Evolutionary conservation across 2,888 invertebrate genomes (phyloP), one percentile per base, ranked within the genome.

Genomic region (Resseliella maxima): DNA sequence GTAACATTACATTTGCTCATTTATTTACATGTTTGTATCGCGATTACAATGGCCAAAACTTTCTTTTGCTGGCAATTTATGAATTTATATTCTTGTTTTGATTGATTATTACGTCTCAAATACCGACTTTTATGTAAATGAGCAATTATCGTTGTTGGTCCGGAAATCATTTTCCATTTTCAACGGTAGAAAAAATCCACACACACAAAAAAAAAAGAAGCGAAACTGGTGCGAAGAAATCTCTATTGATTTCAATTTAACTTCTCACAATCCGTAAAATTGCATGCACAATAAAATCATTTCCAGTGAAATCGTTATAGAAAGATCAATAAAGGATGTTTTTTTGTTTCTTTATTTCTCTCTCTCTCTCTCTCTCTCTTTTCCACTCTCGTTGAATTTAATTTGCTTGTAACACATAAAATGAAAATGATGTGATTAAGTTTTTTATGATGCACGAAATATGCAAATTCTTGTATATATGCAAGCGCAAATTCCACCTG

Each of bases 361-460:
- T 45, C 45, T 5, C 5, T 45, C 8, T 10, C 5, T 10, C 12
- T 10, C 5, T 45, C 12, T 45, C 8, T 45, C 12, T 12, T 10
- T 45, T 45, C 8, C 12, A 45, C 45, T 50, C 18, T 18, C 15
- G 46, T 50, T 18, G 15, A 15, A 72, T 72, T 27, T 72, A 72
- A 72, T 72, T 72, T 31, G 72, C 72, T 72, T 72, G 72, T 31
- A 31, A 12, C 27, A 72, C 31, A 72, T 31, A 72, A 72, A 72
- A 27, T 15, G 27, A 15, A 59, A 72, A 72, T 72, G 72, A 72
- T 31, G 72, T 31, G 72, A 12, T 31, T 31, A 35, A 72, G n/a
- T 72, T 72, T 72, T 31, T 72, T 72, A 31, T 72, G 72, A 15
- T 31, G 72, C 72, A 72, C n/a, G 72, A 72, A 72, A 72, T 72